Conservation (phyloP, 2,113 vertebrate genomes). For the Catharus bicknelli region DNA sequence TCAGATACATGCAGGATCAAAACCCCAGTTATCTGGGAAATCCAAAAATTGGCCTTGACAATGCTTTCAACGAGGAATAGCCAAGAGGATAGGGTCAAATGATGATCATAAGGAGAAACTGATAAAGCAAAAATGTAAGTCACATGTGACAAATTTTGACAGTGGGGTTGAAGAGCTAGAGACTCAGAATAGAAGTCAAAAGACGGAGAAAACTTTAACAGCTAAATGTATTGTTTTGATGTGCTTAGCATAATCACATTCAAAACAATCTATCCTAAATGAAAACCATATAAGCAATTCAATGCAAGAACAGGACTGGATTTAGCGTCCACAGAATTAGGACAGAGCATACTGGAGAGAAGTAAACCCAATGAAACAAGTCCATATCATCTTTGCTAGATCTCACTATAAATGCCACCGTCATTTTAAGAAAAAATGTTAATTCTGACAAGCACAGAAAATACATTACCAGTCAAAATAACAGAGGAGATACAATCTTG, state of each 20-base stretch:
- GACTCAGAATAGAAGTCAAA: background rate
- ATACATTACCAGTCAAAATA: background rate
- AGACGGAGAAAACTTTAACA: background rate
- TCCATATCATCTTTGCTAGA: background rate
- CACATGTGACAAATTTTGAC: background rate
- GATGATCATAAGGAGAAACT: background rate
- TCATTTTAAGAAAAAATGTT: background rate
- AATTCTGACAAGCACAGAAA: background rate
- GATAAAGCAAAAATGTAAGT: background rate
- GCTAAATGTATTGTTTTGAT: background rate
- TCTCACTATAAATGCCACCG: background rate
- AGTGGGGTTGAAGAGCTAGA: background rate
- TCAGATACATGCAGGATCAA: background rate
- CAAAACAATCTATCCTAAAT: background rate
- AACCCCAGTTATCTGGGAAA: background rate
- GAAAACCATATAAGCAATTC: background rate
- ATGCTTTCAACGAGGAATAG: background rate
- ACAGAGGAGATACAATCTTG: background rate
- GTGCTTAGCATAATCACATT: background rate
- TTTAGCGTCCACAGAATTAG: background rate
- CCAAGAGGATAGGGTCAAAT: background rate
- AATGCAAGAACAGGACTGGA: background rate
- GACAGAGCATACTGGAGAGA: background rate
- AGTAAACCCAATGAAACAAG: background rate
- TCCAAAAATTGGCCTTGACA: background rate